Evolutionary conservation across 2,797 vertebrate species (phyloP).

Genomic region (Emydoidea blandingii): DNA sequence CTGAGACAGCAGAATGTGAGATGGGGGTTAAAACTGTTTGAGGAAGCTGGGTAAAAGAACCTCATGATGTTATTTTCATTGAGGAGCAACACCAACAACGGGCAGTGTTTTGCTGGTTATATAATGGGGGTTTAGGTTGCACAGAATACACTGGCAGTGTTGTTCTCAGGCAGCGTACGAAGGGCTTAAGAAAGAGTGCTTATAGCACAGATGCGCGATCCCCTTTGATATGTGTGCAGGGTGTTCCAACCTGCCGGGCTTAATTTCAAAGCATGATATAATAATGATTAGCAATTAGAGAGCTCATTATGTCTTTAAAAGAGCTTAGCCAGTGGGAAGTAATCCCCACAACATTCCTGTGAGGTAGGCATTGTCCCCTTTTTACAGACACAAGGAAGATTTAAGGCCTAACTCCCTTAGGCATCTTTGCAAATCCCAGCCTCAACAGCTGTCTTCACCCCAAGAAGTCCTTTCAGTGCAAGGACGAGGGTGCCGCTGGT

Average conservation of each 20-base stretch:
- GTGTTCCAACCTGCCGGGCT: neutral
- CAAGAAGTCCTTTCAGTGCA: neutral
- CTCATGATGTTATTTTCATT: neutral
- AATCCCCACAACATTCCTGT: neutral
- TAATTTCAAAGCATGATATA: neutral
- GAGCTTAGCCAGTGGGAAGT: neutral
- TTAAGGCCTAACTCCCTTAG: neutral
- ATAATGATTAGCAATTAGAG: neutral
- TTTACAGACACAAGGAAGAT: neutral
- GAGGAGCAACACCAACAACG: neutral
- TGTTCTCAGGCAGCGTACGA: neutral
- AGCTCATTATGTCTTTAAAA: neutral
- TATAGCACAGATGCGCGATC: neutral
- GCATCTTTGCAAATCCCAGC: neutral
- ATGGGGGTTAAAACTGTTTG: accelerated
- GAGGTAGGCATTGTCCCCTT: neutral
- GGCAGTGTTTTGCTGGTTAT: neutral
- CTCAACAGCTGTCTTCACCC: neutral
- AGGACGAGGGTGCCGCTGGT: neutral
- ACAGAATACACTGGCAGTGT: accelerated
- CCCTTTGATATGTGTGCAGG: neutral
- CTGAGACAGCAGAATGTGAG: neutral
- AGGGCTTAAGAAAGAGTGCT: neutral
- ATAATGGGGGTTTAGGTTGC: neutral
- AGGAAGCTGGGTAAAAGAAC: neutral